Percentiles rank a stretch among this genome's conserved stretches.
Evolutionary conservation across 2,797 vertebrate species (phyloP).

Genomic region (Calcarius lapponicus): DNA sequence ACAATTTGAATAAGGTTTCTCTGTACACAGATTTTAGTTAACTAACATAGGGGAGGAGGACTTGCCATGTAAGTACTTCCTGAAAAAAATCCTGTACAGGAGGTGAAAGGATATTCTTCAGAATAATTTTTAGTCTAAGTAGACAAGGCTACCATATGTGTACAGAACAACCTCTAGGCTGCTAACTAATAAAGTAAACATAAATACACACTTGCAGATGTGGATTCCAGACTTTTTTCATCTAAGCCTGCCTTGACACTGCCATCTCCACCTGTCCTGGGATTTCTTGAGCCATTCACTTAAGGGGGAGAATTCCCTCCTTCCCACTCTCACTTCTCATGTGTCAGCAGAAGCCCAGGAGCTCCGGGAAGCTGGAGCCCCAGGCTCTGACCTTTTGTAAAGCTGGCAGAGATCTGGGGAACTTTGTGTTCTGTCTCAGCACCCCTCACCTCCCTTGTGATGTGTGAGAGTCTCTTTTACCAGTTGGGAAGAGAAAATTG

Average conservation of each 20-base stretch:
- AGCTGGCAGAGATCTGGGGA: neutral
- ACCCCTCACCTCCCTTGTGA: neutral
- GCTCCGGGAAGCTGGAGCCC: neutral
- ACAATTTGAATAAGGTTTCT: neutral
- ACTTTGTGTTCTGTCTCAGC: neutral
- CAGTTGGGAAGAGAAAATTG: neutral
- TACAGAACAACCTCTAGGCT: neutral
- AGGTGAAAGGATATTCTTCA: neutral
- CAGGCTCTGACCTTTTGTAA: neutral
- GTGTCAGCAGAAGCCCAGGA: neutral
- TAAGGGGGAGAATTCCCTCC: neutral
- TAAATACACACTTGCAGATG: rapidly evolving
- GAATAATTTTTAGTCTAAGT: neutral
- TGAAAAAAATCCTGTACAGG: neutral
- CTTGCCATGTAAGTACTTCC: neutral
- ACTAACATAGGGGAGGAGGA: neutral
- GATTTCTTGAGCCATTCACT: neutral
- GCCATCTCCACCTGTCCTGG: neutral
- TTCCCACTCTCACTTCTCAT: neutral
- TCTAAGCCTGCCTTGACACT: neutral
- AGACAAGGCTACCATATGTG: neutral
- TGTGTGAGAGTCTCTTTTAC: neutral
- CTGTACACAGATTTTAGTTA: neutral
- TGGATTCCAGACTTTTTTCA: neutral
- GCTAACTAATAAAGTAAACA: neutral